Percentiles rank a stretch among this genome's conserved stretches.
These are phyloP conservation scores for Coleophora deauratella DNA, from an alignment of 2,888 invertebrate species.

Conservation along the genomic window DNA sequence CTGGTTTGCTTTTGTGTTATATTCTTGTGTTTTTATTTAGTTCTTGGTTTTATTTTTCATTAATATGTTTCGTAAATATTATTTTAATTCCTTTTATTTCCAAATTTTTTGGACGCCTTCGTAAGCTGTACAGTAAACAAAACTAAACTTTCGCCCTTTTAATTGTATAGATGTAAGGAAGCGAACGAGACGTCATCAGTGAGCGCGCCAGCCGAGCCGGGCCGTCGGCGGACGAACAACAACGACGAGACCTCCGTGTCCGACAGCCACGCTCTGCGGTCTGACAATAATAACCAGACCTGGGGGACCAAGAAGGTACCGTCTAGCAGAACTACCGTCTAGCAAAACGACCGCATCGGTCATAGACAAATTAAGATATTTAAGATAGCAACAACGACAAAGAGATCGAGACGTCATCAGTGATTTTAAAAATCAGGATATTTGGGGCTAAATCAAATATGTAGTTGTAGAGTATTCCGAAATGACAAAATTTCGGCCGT, in stretches of 20 bases:
- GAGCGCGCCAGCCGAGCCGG: conserved; percentile 33
- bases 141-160: too few species aligned
- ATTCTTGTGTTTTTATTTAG: too few species aligned
- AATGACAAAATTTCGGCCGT: too few species aligned
- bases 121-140: too few species aligned
- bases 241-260: conserved; percentile 53
- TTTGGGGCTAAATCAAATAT: too few species aligned
- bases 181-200: conserved; percentile 50
- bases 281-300: conserved; percentile 55
- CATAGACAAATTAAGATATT: too few species aligned
- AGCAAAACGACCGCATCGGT: background rate
- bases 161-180: conserved; percentile 62
- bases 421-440: too few species aligned
- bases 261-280: conserved; percentile 38
- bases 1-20: too few species aligned
- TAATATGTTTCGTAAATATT: too few species aligned
- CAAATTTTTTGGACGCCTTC: background rate
- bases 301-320: conserved; percentile 45
- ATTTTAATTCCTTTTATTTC: background rate
- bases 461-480: too few species aligned
- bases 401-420: too few species aligned
- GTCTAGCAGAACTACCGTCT: conserved; percentile 29
- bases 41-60: too few species aligned
- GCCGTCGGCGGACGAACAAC: conserved; percentile 36
- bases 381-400: background rate